Percentiles rank a stretch among this genome's conserved stretches.
Conservation (phyloP, 2,113 vertebrate genomes). For the Dascyllus trimaculatus region DNA sequence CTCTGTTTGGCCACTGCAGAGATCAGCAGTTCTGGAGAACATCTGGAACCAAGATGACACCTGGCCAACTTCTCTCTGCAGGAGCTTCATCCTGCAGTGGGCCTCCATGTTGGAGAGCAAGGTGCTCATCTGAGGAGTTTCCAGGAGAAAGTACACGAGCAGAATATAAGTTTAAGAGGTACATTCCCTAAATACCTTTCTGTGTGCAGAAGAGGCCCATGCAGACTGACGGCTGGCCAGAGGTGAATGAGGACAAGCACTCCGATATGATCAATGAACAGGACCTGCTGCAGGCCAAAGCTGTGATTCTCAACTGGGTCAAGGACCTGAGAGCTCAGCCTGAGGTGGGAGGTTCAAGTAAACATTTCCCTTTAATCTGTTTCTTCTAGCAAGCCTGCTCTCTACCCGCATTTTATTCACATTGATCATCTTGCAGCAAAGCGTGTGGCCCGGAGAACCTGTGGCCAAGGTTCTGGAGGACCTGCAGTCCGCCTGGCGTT, state of each 20-base stretch:
- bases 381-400: too few relatives aligned
- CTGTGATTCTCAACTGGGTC: slow-evolving; percentile 78
- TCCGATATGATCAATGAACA: slow-evolving; percentile 55
- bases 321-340: slow-evolving; percentile 82
- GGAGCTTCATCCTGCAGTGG: slow-evolving; percentile 81
- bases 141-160: background rate
- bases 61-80: slow-evolving; percentile 82
- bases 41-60: slow-evolving; percentile 81
- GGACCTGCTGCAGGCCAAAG: slow-evolving; percentile 73
- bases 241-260: slow-evolving; percentile 60
- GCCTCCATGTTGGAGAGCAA: slow-evolving; percentile 83
- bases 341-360: slow-evolving; percentile 73
- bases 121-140: slow-evolving; percentile 57
- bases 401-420: background rate
- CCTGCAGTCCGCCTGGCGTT: slow-evolving; percentile 82
- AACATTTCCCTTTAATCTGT: background rate
- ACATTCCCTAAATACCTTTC: background rate
- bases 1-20: slow-evolving; percentile 57
- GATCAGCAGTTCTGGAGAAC: slow-evolving; percentile 79
- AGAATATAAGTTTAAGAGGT: background rate
- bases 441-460: slow-evolving; percentile 83
- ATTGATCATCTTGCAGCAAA: slow-evolving; percentile 72
- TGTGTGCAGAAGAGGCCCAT: slow-evolving; percentile 77
- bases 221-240: slow-evolving; percentile 82
- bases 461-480: slow-evolving; percentile 81